Evolutionary conservation across 2,113 vertebrate genomes (phyloP), one percentile per base, ranked within the genome.

Genomic region (Eira barbara): DNA sequence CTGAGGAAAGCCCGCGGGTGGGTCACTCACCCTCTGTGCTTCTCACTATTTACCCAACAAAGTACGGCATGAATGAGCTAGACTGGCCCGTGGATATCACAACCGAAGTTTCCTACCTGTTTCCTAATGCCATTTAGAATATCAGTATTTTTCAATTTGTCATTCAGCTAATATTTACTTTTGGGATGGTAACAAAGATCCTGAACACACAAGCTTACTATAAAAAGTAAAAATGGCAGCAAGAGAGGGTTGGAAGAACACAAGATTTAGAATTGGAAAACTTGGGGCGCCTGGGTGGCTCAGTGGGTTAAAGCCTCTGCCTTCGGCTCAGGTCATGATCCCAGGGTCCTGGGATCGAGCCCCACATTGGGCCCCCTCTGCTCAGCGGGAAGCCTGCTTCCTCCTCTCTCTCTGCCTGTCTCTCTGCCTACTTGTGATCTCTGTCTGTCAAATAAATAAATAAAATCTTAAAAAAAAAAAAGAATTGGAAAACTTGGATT

Each of bases 61-160:
- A 59, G 25, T 6, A n/a, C 18, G 2, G 31, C 1, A 36, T 0
- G 2, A n/a, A 5, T 17, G 25, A 4, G 55, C 34, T 6, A 4
- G 55, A 4, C 6, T 39, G 89, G 39, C 23, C 3, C 0, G 34
- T 14, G 49, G 45, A 6, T 14, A 10, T 4, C 57, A 2, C 7
- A 29, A 34, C 65, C 0, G 7, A 20, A 5, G 7, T 34, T 45
- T 31, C 25, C 52, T 27, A 23, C 10, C 23, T 10, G 65, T 15
- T 13, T 42, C 45, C 67, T 3, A 34, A 4, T 1, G 7, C 36
- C 52, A 21, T 21, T 45, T 31, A 59, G 21, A 65, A 78, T 10
- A 57, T 18, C 15, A 18, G 15, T 9, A 10, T 4, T 18, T 89
- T 21, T 39, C 39, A 34, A 8, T 0, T 36, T 11, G 6, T 63